These are phyloP conservation scores for Hyperopisus bebe DNA, from an alignment of 2,113 vertebrate genomes.

Conservation along the genomic window DNA sequence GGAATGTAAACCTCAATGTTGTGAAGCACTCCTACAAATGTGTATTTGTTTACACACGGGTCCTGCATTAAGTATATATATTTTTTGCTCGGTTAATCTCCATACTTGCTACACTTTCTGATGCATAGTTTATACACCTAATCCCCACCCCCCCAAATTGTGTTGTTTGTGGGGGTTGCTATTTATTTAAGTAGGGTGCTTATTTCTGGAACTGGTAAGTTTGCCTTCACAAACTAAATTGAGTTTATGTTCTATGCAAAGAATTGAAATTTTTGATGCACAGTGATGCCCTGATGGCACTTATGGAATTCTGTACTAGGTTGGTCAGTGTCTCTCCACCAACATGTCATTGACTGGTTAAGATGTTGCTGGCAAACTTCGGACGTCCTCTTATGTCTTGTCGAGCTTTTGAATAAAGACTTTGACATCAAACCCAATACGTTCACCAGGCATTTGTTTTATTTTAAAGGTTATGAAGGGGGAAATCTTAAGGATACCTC, in stretches of 20 bases:
- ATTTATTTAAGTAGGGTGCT: slow-evolving; percentile 26
- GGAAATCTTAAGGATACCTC: not conserved
- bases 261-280: slow-evolving; percentile 18
- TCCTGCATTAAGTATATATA: slow-evolving; percentile 12
- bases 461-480: not conserved
- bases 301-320: slow-evolving; percentile 26
- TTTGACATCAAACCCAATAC: slow-evolving; percentile 29
- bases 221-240: slow-evolving; percentile 14
- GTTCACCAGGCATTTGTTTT: not conserved
- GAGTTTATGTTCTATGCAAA: slow-evolving; percentile 30
- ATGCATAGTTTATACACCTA: slow-evolving; percentile 12
- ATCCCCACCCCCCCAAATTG: not conserved
- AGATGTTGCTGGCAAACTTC: slow-evolving; percentile 33
- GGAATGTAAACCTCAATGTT: slow-evolving; percentile 46
- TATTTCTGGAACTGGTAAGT: slow-evolving; percentile 18
- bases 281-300: slow-evolving; percentile 28
- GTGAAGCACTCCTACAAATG: slow-evolving; percentile 47
- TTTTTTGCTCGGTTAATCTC: slow-evolving; percentile 21
- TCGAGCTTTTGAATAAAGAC: slow-evolving; percentile 60
- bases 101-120: slow-evolving; percentile 17
- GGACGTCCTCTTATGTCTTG: slow-evolving; percentile 36
- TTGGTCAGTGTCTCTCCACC: slow-evolving; percentile 25
- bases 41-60: slow-evolving; percentile 44
- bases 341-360: slow-evolving; percentile 32
- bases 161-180: slow-evolving; percentile 16